Conservation (phyloP, 1,140 invertebrate species). For the Zophobas atratus region DNA sequence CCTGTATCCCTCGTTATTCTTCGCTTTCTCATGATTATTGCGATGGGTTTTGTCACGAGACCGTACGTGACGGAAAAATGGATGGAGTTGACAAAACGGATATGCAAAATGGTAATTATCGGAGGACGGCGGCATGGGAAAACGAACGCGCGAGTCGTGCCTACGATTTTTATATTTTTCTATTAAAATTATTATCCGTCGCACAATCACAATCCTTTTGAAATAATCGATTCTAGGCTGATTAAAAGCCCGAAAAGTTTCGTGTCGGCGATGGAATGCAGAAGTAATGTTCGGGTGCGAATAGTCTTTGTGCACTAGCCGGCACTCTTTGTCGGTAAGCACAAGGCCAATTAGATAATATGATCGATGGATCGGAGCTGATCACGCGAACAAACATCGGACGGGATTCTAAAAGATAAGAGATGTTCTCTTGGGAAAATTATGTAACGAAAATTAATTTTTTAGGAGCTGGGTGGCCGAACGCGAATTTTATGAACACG, state of each 20-base stretch:
- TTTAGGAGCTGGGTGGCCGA: conserved; percentile 18
- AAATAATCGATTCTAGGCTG: no score
- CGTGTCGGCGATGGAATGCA: conserved; percentile 53
- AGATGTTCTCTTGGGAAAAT: conserved; percentile 41
- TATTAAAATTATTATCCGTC: no score
- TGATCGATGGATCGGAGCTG: conserved; percentile 59
- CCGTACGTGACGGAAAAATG: neutral
- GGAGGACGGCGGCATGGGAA: no score
- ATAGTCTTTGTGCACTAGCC: conserved; percentile 55
- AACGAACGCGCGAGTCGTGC: no score
- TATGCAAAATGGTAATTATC: neutral
- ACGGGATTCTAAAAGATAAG: conserved; percentile 12
- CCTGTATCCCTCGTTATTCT: conserved; percentile 23
- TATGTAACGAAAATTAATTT: conserved; percentile 32
- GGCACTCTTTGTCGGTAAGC: conserved; percentile 59
- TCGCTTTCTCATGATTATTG: conserved; percentile 31
- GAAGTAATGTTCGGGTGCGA: conserved; percentile 63
- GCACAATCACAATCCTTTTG: no score
- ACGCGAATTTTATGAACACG: neutral
- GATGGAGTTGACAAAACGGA: neutral
- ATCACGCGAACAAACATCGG: conserved; percentile 57
- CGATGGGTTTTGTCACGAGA: conserved; percentile 21
- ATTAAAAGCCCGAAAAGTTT: conserved; percentile 31
- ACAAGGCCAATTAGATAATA: conserved; percentile 63
- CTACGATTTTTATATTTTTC: no score